Evolutionary conservation across 1,140 invertebrate species (phyloP), one percentile per base, ranked within the genome.

Genomic region (Diorhabda carinulata): DNA sequence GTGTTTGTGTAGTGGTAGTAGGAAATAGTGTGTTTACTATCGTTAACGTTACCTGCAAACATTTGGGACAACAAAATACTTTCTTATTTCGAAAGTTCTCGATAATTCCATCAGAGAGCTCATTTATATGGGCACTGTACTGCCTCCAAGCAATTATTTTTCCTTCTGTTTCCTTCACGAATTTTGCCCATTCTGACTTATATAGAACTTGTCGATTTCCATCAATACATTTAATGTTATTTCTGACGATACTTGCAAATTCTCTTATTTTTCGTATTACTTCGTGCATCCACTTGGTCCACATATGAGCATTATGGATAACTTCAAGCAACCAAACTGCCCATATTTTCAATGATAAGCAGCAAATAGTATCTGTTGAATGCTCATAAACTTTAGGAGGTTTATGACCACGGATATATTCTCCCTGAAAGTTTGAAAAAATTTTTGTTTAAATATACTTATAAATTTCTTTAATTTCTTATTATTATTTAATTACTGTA

Each of bases 271-370:
- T 67, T 41, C 70, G 65, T 6, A 78, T 78, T 3, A 78, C 71
- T 7, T 70, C 69, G 40, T 63, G 70, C 57, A 78, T 69, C 77
- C 77, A 78, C 59, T 74, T 75, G n/a, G 75, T 78, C 77, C 77
- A 78, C 41, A 72, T 76, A 52, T 78, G 77, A 7, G 76, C 73
- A 58, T 78, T 78, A 60, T 74, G 72, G 4, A 76, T 74, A 44
- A 78, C 74, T 69, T 78, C 75, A 2, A 77, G 43, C 59, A 78
- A 63, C 77, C 77, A 78, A 2, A 73, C 72, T 3, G 77, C 75
- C 76, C 76, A 78, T 25, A 73, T 75, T 63, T 78, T 78, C 56
- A 78, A 67, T 3, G 76, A 74, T 9, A 78, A 66, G 65, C 77
- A 78, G 47, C 77, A 78, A 6, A 78, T 71, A 0, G 73, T 74